phyloP scores from a whole-genome alignment of 2,797 vertebrate species.

The Tapera naevia region DNA sequence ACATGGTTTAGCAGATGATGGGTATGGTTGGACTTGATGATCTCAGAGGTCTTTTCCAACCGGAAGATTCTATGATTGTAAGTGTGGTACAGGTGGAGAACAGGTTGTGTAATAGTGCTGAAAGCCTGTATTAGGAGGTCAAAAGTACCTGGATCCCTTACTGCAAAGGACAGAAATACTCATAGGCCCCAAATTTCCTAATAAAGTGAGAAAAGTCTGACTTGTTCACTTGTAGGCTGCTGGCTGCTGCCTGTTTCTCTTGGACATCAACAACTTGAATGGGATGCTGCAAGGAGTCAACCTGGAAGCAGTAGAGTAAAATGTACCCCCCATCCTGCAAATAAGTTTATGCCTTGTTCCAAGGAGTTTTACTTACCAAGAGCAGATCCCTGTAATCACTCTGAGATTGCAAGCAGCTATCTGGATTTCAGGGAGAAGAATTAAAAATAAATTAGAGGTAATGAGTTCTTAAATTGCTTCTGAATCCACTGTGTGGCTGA shows the following conservation, averaged over 20 bases:
- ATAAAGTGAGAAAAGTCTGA: neutral
- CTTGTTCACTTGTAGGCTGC: neutral
- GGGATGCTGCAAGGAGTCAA: neutral
- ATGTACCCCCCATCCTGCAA: neutral
- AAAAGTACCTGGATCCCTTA: neutral
- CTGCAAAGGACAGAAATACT: neutral
- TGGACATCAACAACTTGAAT: neutral
- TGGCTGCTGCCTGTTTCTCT: neutral
- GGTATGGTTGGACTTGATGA: too few relatives aligned
- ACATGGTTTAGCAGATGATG: too few relatives aligned
- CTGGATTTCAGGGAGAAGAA: conserved; percentile 35
- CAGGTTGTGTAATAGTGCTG: neutral
- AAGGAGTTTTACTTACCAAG: neutral
- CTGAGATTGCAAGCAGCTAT: neutral
- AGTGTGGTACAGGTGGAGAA: neutral
- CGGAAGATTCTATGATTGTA: too few relatives aligned
- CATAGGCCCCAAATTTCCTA: neutral
- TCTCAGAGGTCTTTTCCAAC: too few relatives aligned
- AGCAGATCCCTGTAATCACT: neutral
- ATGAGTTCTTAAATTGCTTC: conserved; percentile 54
- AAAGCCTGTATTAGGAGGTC: neutral
- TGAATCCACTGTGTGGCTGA: conserved; percentile 8
- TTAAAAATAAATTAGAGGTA: conserved; percentile 65
- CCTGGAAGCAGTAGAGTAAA: neutral
- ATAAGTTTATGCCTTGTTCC: neutral